Base-by-base conservation (phyloP, 2,888 invertebrate genomes). In the Fragum whitleyi region DNA sequence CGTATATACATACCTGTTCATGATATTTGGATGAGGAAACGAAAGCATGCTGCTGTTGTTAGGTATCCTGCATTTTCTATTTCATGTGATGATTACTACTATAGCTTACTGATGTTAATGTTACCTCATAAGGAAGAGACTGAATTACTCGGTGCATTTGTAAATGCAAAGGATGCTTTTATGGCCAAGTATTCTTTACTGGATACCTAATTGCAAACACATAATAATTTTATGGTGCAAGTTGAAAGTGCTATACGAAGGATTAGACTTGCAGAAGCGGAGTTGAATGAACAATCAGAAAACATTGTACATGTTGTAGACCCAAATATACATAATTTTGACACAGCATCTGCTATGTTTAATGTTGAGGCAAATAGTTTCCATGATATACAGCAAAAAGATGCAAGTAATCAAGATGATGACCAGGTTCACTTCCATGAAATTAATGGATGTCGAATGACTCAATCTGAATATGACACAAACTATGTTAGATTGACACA, bases 81-180 rank as follows among this genome's bases (percentile, higher is more conserved):
- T 67, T 21, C 39, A 26, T 59, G 36, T 47, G 74, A 81, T 29
- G 81, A 74, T 14, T 77, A 81, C 39, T 77, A 26, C 42, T 77
- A 71, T 59, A 68, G 51, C 19, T 36, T 77, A 67, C 39, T 81
- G 0, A 16, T 77, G 61, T 26, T 81, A 29, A 21, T 74, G 23
- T 69, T 74, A 0, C 81, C 80, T 0, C 70, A 70, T 74, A 21
- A 70, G 14, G n/a, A 1, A 23, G 80, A 80, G 36, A 9, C 0
- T 32, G 70, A 76, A 19, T 23, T 77, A 3, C 21, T 80, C 0
- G 32, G 23, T 23, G 39, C 2, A 21, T 72, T 39, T 47, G 0
- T 23, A 42, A 28, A 67, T 59, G 67, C 68, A 7, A 42, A 29
- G 53, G 68, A 68, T 6, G 72, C 80, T 11, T 75, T 80, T 72